Base-by-base conservation (phyloP, 64 coral and sea anemone genomes). In the Catalaphyllia jardinei region DNA sequence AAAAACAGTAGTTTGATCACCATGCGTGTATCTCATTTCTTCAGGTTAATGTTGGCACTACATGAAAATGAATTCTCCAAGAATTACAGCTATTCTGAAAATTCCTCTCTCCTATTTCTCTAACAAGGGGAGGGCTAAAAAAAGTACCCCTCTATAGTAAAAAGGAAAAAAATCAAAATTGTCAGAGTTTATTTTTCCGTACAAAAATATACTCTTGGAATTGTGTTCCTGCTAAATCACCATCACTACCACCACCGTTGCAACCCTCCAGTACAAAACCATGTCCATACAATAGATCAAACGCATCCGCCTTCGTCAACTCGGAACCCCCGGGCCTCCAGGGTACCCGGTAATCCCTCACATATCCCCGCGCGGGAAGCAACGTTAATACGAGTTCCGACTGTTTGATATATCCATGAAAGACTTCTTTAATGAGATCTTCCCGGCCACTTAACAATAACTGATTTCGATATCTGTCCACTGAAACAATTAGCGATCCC, bases 191-290 rank as follows among this genome's bases (percentile, higher is more conserved):
- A 77, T 77, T 77, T 12, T 75, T 88, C 20, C 86, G 71, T 28
- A 88, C 74, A 60, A 88, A 88, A 76, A 73, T 75, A 71, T 88
- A 77, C 33, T 88, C 86, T 63, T 88, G 71, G n/a, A 88, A 75
- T 57, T 87, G 85, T 10, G 85, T 74, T 22, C 71, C 71, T 27
- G 71, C 72, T 49, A 30, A 14, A 60, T 88, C 71, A 10, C 12
- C 71, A 31, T 76, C 86, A 61, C 29, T 62, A n/a, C 86, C 86
- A 49, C 72, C 86, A 13, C 86, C 86, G 20, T 75, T 88, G 33
- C 52, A 88, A 11, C 86, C 74, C 49, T 75, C 52, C 27, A 88
- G 24, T 8, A 62, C 55, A 88, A 88, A 88, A 5, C 86, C 86
- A 88, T 88, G 86, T 19, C 86, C 52, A 46, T 38, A 77, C 4